phyloP scores from a whole-genome alignment of 2,113 vertebrate species.

The Phasianus colchicus region DNA sequence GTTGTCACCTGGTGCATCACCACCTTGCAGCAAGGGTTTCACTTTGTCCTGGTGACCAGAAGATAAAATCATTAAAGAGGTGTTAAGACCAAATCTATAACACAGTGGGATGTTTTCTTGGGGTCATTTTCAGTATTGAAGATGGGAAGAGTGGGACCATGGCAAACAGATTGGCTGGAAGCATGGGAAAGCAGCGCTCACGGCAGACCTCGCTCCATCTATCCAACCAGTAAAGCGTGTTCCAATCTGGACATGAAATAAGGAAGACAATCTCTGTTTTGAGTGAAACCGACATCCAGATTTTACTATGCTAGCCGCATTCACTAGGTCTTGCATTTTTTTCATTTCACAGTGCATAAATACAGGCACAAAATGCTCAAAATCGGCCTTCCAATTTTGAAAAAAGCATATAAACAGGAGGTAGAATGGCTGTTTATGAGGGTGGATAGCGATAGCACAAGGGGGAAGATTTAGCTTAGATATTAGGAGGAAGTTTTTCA shows the following conservation, averaged over 20 bases:
- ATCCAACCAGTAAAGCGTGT: neutral
- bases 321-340: neutral
- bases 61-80: neutral
- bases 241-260: neutral
- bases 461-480: too few relatives aligned
- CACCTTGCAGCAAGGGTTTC: accelerated
- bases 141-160: neutral
- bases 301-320: neutral
- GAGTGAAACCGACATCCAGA: neutral
- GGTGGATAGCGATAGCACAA: too few relatives aligned
- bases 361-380: accelerated
- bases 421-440: too few relatives aligned
- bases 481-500: too few relatives aligned
- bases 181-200: neutral
- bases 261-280: neutral
- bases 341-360: neutral
- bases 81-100: neutral
- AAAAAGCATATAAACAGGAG: too few relatives aligned
- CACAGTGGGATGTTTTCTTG: neutral
- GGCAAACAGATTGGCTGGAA: accelerated
- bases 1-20: neutral
- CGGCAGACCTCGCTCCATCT: neutral
- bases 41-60: neutral
- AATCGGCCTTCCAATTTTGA: neutral
- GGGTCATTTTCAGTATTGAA: neutral